Conservation (phyloP, 2,797 vertebrate species). For the Linurgus olivaceus region DNA sequence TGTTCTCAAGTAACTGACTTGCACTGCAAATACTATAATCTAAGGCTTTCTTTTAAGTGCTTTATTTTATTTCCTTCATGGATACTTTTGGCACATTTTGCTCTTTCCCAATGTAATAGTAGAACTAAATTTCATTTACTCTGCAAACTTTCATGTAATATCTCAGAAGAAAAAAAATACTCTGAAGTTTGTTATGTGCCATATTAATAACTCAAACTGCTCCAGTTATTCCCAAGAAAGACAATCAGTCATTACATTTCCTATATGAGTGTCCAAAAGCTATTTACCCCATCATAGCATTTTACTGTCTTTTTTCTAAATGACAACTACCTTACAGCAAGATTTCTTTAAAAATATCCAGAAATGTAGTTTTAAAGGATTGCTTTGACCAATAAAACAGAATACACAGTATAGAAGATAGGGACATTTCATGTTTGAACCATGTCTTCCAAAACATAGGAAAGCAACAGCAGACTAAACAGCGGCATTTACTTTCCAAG, state of each 20-base stretch:
- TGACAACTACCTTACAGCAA: not conserved
- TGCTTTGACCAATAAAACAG: not conserved
- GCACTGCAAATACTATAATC: not conserved
- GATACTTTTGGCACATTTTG: not conserved
- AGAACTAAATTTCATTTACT: not conserved
- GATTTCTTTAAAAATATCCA: not conserved
- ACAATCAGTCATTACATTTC: not conserved
- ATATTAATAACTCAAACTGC: not conserved
- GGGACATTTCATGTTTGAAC: not conserved
- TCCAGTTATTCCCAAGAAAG: not conserved
- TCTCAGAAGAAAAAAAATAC: not conserved
- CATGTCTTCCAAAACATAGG: not conserved
- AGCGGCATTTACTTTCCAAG: not conserved
- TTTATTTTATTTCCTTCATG: constrained; percentile 10
- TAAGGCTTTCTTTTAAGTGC: not conserved
- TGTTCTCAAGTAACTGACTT: constrained; percentile 17
- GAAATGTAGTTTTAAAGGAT: not conserved
- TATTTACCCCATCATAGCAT: not conserved
- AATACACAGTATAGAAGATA: not conserved
- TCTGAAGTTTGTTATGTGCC: not conserved
- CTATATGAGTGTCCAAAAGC: not conserved
- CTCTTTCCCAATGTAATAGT: not conserved
- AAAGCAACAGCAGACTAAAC: not conserved
- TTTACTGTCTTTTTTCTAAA: not conserved
- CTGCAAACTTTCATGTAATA: not conserved